These are phyloP conservation scores for Sitobion miscanthi DNA, from an alignment of 1,140 invertebrate genomes.

Conservation along the genomic window DNA sequence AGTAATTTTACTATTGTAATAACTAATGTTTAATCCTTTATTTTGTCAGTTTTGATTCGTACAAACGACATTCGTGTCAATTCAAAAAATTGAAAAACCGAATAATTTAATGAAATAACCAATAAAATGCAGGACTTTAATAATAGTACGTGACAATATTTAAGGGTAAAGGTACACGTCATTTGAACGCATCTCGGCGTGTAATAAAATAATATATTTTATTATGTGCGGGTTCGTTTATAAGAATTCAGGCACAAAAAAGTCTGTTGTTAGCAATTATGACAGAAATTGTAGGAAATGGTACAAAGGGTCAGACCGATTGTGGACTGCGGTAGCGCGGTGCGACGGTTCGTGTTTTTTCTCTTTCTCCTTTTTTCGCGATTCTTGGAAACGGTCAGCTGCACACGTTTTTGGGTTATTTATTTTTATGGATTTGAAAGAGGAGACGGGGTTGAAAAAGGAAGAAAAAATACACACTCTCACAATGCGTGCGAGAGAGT, in stretches of 20 bases:
- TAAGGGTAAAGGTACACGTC: neutral
- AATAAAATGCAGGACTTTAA: neutral
- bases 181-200: constrained; percentile 20
- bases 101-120: neutral
- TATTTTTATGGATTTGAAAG: constrained; percentile 57
- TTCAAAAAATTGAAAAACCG: neutral
- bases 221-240: constrained; percentile 25
- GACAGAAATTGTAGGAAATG: constrained; percentile 49
- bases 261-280: constrained; percentile 55
- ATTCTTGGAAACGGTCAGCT: constrained; percentile 55
- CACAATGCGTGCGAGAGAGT: constrained; percentile 1
- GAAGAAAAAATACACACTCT: constrained; percentile 33
- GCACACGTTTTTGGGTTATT: constrained; percentile 57
- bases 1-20: neutral
- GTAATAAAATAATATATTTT: constrained; percentile 53
- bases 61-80: neutral
- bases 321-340: constrained; percentile 47
- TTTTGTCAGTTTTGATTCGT: neutral
- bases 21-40: neutral
- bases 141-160: neutral
- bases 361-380: constrained; percentile 52
- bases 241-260: constrained; percentile 53
- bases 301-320: constrained; percentile 51
- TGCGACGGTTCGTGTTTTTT: constrained; percentile 35
- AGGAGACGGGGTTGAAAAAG: constrained; percentile 56